Percentiles rank a stretch among this genome's conserved stretches.
These are phyloP conservation scores for Notarius quadriscutis DNA, from an alignment of 2,113 vertebrate genomes.

Conservation along the genomic window DNA sequence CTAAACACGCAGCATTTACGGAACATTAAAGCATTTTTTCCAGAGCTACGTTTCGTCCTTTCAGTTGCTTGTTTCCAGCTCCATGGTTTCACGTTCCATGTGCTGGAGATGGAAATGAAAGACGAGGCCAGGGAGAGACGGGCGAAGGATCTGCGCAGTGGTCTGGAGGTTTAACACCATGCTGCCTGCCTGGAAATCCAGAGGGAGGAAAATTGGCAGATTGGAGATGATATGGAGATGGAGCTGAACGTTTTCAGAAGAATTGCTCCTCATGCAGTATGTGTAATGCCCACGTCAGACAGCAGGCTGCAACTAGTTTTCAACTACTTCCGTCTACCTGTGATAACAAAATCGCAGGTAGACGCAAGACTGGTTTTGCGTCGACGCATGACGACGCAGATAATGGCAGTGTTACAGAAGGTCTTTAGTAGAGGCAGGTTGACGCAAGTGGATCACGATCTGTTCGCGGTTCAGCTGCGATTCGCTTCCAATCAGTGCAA, in stretches of 20 bases:
- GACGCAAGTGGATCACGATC: no score
- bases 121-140: slow-evolving; percentile 5
- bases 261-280: slow-evolving; percentile 45
- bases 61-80: neutral
- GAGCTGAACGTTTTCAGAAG: slow-evolving; percentile 72
- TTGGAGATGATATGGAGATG: slow-evolving; percentile 62
- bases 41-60: slow-evolving; percentile 15
- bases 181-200: slow-evolving; percentile 47
- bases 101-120: neutral
- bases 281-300: neutral
- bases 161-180: slow-evolving; percentile 59
- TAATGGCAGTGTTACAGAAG: no score
- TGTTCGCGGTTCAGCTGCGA: no score
- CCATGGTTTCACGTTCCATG: neutral
- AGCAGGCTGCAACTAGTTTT: no score
- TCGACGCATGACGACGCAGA: no score
- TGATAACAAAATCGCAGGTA: no score
- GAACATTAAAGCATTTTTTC: neutral
- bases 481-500: no score
- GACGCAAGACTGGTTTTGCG: no score
- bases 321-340: no score
- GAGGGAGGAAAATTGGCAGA: slow-evolving; percentile 54
- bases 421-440: no score
- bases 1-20: neutral
- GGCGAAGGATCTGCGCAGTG: neutral